Conservation (phyloP, 2,797 vertebrate genomes). For the Sebastes cheni region DNA sequence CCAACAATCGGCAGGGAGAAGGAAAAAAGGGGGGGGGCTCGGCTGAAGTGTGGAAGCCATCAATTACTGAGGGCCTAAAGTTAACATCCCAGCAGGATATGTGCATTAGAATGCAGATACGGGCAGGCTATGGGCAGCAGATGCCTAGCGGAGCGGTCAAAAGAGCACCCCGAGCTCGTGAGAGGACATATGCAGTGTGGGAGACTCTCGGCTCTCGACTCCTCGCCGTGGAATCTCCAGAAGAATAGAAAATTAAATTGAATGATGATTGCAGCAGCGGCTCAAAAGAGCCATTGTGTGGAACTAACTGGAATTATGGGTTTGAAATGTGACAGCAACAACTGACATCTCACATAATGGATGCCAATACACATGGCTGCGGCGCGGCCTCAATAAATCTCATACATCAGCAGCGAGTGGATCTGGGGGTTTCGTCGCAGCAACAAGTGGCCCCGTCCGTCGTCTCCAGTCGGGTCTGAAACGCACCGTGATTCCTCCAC, state of each 20-base stretch:
- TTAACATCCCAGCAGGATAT: conserved; percentile 83
- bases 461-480: conserved; percentile 37
- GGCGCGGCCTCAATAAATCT: conserved; percentile 55
- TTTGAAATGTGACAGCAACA: conserved; percentile 78
- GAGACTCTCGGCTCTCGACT: conserved; percentile 55
- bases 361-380: conserved; percentile 51
- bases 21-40: conserved; percentile 61
- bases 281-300: conserved; percentile 72
- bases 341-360: conserved; percentile 68
- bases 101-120: conserved; percentile 85
- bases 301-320: conserved; percentile 64
- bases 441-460: conserved; percentile 68
- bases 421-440: conserved; percentile 1
- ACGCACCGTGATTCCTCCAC: conserved; percentile 62
- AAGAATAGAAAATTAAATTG: conserved; percentile 77
- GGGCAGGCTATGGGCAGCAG: conserved; percentile 80
- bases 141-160: conserved; percentile 83
- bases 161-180: conserved; percentile 70
- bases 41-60: conserved; percentile 87
- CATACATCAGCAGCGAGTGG: conserved; percentile 42
- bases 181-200: conserved; percentile 80
- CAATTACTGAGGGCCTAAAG: conserved; percentile 84
- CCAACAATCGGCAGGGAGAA: conserved; percentile 80
- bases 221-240: conserved; percentile 47
- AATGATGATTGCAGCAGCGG: conserved; percentile 71